Evolutionary conservation across 2,113 vertebrate species (phyloP).

Genomic region (Ibidorhyncha struthersii): DNA sequence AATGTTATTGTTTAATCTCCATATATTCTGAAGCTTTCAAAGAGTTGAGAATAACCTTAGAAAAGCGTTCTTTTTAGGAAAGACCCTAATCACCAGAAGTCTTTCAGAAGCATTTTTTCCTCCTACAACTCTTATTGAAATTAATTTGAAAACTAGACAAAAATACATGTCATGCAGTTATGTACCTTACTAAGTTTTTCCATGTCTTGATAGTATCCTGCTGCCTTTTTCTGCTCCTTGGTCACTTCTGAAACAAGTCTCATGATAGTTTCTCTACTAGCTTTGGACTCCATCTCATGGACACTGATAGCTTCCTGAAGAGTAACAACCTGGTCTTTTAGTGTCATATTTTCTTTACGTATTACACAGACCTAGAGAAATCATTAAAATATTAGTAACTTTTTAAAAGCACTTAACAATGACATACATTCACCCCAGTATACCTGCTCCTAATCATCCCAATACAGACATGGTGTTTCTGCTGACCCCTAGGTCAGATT

Average conservation of each 20-base stretch:
- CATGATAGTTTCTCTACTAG: conserved; percentile 84
- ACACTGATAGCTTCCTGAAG: conserved; percentile 80
- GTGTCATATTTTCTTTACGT: conserved; percentile 70
- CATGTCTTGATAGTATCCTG: conserved; percentile 66
- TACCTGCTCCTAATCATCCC: background rate
- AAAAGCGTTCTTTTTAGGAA: background rate
- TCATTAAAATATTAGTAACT: background rate
- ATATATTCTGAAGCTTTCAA: background rate
- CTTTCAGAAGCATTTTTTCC: background rate
- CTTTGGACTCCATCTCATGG: conserved; percentile 88
- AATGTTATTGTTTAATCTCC: background rate
- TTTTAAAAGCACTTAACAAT: background rate
- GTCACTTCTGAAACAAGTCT: conserved; percentile 83
- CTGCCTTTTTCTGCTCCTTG: conserved; percentile 77
- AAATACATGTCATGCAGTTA: background rate
- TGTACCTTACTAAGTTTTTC: conserved; percentile 81
- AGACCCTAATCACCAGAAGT: background rate
- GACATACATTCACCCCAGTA: background rate
- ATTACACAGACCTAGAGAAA: conserved; percentile 75
- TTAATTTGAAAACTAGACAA: background rate
- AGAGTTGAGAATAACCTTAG: background rate
- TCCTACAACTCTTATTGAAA: background rate
- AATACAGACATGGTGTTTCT: background rate
- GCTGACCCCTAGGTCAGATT: background rate
- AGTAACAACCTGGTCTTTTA: conserved; percentile 72